Conservation (phyloP, 2,888 invertebrate species). For the Mesochorus sp. region DNA sequence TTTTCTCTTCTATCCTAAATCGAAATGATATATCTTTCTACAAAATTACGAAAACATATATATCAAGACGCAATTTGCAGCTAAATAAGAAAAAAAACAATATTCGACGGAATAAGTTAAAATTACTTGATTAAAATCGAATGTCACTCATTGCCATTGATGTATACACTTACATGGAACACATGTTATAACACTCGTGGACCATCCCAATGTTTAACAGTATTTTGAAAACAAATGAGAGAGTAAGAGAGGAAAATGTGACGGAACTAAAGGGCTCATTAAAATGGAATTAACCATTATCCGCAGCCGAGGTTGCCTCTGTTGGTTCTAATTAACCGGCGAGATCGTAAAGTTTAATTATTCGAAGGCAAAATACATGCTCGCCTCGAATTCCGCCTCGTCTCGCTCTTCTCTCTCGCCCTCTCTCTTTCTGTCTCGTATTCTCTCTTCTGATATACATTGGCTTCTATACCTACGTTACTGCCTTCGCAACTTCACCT, state of each 20-base stretch:
- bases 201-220: conserved; percentile 42
- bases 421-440: conserved; percentile 8
- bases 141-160: neutral
- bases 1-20: neutral
- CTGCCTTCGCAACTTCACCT: conserved; percentile 47
- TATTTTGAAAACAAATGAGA: conserved; percentile 42
- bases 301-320: conserved; percentile 66
- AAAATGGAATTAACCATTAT: conserved; percentile 67
- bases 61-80: neutral
- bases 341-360: conserved; percentile 67
- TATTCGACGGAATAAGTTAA: neutral
- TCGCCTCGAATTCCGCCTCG: conserved; percentile 54
- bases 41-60: neutral
- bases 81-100: neutral
- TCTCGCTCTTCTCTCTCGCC: conserved; percentile 32
- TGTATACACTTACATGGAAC: conserved; percentile 9
- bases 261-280: conserved; percentile 66
- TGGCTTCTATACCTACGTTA: conserved; percentile 16
- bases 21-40: neutral
- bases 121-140: neutral
- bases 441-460: neutral
- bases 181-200: conserved; percentile 40
- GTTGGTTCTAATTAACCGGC: conserved; percentile 65
- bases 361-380: conserved; percentile 65
- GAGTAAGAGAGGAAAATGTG: conserved; percentile 56